Percentiles rank a stretch among this genome's conserved stretches.
These are phyloP conservation scores for Numida meleagris DNA, from an alignment of 2,113 vertebrate species.

Conservation along the genomic window DNA sequence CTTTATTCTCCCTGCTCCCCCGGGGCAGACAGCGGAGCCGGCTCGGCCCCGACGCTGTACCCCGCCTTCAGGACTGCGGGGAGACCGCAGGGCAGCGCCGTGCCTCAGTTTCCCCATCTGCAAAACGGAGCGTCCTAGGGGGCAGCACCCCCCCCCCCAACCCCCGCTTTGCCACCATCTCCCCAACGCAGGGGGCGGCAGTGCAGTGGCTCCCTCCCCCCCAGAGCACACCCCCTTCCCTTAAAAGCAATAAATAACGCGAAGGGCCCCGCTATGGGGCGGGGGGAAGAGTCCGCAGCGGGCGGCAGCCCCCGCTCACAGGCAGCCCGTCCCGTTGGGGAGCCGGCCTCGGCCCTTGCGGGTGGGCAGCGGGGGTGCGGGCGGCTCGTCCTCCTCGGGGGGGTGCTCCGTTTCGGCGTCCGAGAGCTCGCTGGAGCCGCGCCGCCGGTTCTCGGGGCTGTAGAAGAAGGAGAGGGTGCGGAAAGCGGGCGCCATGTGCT, in stretches of 20 bases:
- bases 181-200: background rate
- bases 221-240: background rate
- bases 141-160: background rate
- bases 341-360: background rate
- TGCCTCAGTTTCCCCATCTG: background rate
- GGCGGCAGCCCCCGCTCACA: background rate
- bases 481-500: conserved; percentile 73
- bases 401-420: background rate
- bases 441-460: conserved; percentile 37
- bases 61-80: background rate
- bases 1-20: background rate
- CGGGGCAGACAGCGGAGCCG: accelerated
- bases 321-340: conserved; percentile 46
- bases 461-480: conserved; percentile 79
- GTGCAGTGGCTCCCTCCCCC: background rate
- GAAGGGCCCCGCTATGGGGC: accelerated
- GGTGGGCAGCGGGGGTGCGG: background rate
- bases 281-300: background rate
- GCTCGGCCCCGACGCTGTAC: background rate
- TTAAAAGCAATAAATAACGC: conserved; percentile 28
- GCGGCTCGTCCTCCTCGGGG: background rate
- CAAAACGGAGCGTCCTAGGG: background rate
- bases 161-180: background rate
- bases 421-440: background rate
- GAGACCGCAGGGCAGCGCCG: background rate